These are phyloP conservation scores for Callorhinus ursinus DNA, from an alignment of 2,113 vertebrate genomes.

Conservation along the genomic window DNA sequence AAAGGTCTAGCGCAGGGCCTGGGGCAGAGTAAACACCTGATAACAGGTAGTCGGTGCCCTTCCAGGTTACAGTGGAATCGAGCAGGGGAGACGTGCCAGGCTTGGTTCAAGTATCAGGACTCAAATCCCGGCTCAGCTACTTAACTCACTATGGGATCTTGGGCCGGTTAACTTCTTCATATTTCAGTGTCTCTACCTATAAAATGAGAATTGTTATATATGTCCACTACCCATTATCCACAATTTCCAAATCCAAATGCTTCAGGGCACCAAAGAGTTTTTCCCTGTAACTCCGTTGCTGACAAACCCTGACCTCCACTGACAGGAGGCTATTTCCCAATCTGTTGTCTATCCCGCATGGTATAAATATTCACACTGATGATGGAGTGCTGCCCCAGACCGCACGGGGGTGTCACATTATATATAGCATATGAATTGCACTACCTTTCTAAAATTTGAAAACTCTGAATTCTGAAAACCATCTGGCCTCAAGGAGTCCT, in stretches of 20 bases:
- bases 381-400: not conserved
- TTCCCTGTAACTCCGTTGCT: not conserved
- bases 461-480: not conserved
- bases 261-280: not conserved
- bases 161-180: not conserved
- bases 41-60: not conserved
- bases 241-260: not conserved
- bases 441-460: not conserved
- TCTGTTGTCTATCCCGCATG: not conserved
- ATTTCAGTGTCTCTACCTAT: not conserved
- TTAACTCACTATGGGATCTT: not conserved
- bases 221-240: not conserved
- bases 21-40: not conserved
- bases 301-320: not conserved
- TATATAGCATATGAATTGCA: not conserved
- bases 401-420: not conserved
- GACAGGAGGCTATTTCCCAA: not conserved
- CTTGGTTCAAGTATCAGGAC: not conserved
- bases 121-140: not conserved
- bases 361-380: not conserved
- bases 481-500: not conserved
- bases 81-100: not conserved
- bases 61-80: not conserved
- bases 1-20: not conserved
- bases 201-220: not conserved